Conservation (phyloP, 2,113 vertebrate species). For the Cynoglossus semilaevis region DNA sequence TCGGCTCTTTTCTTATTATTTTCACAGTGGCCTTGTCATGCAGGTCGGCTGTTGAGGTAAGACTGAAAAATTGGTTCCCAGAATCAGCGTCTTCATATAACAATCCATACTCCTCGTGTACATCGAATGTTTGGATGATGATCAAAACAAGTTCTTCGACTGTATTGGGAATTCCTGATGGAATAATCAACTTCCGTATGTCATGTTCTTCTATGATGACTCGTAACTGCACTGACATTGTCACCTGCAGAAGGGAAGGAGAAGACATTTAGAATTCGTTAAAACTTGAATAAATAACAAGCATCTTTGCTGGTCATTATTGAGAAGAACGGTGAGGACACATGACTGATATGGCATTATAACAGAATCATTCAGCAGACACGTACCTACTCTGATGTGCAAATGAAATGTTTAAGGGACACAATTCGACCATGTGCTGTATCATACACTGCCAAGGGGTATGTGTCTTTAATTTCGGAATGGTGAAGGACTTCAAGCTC, state of each 20-base stretch:
- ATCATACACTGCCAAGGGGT: slow-evolving; percentile 3
- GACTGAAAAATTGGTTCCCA: background rate
- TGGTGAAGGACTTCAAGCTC: background rate
- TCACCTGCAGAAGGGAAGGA: background rate
- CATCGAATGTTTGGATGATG: background rate
- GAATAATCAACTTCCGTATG: background rate
- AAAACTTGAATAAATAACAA: background rate
- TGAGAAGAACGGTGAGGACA: background rate
- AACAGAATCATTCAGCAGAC: background rate
- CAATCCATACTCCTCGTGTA: background rate
- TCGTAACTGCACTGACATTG: background rate
- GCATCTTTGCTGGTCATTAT: background rate
- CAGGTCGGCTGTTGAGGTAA: slow-evolving; percentile 19
- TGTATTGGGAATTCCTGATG: background rate
- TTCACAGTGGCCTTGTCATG: slow-evolving; percentile 17
- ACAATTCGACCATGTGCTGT: background rate
- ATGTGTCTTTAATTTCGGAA: background rate
- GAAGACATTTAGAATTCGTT: background rate
- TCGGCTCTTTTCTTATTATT: slow-evolving; percentile 6
- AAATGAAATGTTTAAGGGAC: background rate
- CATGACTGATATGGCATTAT: background rate
- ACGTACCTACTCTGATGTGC: background rate
- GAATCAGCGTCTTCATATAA: slow-evolving; percentile 17
- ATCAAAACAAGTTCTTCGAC: background rate
- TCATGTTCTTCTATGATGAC: background rate